phyloP scores from a whole-genome alignment of 2,888 invertebrate species.

The Mythimna albipuncta region DNA sequence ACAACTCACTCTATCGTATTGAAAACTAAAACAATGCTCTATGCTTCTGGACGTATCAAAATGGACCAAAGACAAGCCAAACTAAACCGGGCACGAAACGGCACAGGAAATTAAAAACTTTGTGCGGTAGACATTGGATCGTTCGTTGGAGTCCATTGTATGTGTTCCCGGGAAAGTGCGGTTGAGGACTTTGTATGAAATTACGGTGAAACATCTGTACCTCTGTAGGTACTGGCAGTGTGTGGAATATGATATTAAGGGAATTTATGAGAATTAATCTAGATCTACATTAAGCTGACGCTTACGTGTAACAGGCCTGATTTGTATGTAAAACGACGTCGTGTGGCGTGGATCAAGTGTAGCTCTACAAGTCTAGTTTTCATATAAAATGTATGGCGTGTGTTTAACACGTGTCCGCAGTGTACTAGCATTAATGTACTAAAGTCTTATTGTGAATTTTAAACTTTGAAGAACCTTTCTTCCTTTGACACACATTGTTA shows the following conservation, averaged over 20 bases:
- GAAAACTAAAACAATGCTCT: conserved; percentile 57
- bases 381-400: too few relatives aligned
- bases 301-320: too few relatives aligned
- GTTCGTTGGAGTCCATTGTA: conserved; percentile 30
- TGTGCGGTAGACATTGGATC: conserved; percentile 48
- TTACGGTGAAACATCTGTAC: conserved; percentile 17
- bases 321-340: too few relatives aligned
- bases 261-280: background rate
- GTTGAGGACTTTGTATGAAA: conserved; percentile 16
- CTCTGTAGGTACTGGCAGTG: background rate
- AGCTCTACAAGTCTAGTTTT: too few relatives aligned
- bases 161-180: conserved; percentile 11
- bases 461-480: too few relatives aligned
- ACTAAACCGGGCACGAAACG: conserved; percentile 44
- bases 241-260: background rate
- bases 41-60: conserved; percentile 52
- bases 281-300: too few relatives aligned
- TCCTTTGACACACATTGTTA: too few relatives aligned
- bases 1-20: conserved; percentile 51
- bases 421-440: too few relatives aligned
- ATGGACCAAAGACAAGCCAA: conserved; percentile 59
- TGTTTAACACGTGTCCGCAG: too few relatives aligned
- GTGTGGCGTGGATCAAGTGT: too few relatives aligned
- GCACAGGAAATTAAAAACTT: conserved; percentile 66
- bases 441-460: too few relatives aligned